phyloP scores from a whole-genome alignment of 2,888 invertebrate species.

The Syrphus vitripennis region DNA sequence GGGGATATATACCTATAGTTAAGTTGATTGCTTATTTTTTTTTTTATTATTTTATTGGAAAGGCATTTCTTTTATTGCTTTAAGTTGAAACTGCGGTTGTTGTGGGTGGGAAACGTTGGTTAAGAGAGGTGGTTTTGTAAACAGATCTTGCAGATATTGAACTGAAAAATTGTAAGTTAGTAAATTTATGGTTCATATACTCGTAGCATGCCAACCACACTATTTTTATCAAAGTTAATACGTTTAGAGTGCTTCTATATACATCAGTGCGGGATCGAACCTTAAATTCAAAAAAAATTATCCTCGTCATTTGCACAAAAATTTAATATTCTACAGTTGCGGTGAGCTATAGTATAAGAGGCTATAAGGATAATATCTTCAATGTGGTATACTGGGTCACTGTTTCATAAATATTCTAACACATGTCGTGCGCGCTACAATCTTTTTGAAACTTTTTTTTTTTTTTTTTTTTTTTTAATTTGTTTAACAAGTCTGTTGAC shows the following conservation, averaged over 20 bases:
- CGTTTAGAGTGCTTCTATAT: not conserved
- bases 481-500: not conserved
- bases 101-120: not conserved
- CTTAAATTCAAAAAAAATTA: not conserved
- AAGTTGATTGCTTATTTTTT: not conserved
- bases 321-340: not conserved
- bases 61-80: conserved; percentile 29
- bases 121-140: not conserved
- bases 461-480: not conserved
- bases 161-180: not conserved
- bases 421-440: not conserved
- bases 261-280: too few species aligned
- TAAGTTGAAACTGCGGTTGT: not conserved
- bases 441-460: not conserved
- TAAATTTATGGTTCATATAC: not conserved
- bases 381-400: not conserved
- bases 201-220: not conserved
- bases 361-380: not conserved
- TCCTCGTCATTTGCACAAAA: not conserved
- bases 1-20: too few species aligned
- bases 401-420: not conserved
- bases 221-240: not conserved
- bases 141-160: not conserved
- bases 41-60: not conserved
- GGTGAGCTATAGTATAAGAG: not conserved